phyloP scores from a whole-genome alignment of 1,140 invertebrate genomes.

The Cephus cinctus region DNA sequence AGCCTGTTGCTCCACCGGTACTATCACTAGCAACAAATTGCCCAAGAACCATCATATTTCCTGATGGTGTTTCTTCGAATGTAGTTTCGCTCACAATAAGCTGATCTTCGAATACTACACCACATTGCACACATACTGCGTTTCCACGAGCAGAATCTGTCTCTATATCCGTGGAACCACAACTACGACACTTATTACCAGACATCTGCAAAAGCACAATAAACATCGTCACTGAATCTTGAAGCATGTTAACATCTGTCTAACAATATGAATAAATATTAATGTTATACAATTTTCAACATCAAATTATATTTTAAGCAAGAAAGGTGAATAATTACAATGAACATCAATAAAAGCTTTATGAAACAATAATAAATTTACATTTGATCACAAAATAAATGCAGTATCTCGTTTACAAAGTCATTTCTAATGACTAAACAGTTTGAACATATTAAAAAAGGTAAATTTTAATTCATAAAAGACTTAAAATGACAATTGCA shows the following conservation, averaged over 20 bases:
- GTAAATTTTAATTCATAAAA: neutral
- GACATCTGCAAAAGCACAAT: slow-evolving; percentile 46
- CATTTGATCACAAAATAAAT: neutral
- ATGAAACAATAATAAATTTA: neutral
- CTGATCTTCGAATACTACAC: slow-evolving; percentile 92
- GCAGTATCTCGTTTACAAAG: neutral
- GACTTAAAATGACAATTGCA: neutral
- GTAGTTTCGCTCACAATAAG: slow-evolving; percentile 96
- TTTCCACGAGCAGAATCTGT: slow-evolving; percentile 89
- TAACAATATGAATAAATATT: neutral
- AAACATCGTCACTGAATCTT: neutral
- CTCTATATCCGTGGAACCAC: slow-evolving; percentile 93
- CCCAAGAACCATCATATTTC: slow-evolving; percentile 83
- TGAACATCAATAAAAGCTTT: neutral
- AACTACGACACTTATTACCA: slow-evolving; percentile 81
- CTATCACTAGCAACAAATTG: slow-evolving; percentile 91
- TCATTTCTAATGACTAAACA: neutral
- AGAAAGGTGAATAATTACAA: neutral
- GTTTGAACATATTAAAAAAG: neutral
- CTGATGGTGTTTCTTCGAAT: slow-evolving; percentile 91
- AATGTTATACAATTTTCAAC: neutral
- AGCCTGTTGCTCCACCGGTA: slow-evolving; percentile 75
- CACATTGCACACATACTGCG: slow-evolving; percentile 95
- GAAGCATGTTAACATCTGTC: neutral
- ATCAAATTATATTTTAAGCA: neutral